Evolutionary conservation across 2,797 vertebrate species (phyloP).

Genomic region (Alauda arvensis): DNA sequence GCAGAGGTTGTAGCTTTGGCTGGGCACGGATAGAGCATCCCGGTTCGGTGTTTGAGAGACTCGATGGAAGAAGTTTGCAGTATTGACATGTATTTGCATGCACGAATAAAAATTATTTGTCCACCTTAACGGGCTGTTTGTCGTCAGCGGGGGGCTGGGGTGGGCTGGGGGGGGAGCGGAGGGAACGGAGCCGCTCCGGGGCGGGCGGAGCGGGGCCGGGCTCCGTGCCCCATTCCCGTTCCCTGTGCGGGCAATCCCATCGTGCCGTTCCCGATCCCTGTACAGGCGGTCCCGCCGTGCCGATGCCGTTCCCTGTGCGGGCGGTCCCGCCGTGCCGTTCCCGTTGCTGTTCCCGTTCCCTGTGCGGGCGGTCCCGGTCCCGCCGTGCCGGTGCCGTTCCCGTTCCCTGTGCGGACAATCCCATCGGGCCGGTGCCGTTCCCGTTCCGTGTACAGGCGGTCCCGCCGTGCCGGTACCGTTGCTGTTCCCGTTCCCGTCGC

Average conservation of each 20-base stretch:
- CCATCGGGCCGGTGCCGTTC: too few relatives aligned
- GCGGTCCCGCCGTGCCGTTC: too few relatives aligned
- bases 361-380: too few relatives aligned
- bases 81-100: slow-evolving; percentile 94
- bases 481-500: too few relatives aligned
- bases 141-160: background rate
- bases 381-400: too few relatives aligned
- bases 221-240: background rate
- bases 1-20: slow-evolving; percentile 77
- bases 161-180: background rate
- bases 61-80: slow-evolving; percentile 82
- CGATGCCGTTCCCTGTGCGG: background rate
- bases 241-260: background rate
- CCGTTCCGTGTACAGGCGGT: too few relatives aligned
- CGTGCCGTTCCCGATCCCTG: background rate
- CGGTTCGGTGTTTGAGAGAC: slow-evolving; percentile 79
- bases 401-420: too few relatives aligned
- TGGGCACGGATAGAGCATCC: slow-evolving; percentile 83
- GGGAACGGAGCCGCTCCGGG: background rate
- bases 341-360: too few relatives aligned
- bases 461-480: background rate
- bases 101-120: slow-evolving; percentile 87
- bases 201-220: background rate
- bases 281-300: background rate
- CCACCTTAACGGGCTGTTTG: slow-evolving; percentile 63